phyloP scores from a whole-genome alignment of 2,888 invertebrate genomes.

The Rhodophaea formosa region DNA sequence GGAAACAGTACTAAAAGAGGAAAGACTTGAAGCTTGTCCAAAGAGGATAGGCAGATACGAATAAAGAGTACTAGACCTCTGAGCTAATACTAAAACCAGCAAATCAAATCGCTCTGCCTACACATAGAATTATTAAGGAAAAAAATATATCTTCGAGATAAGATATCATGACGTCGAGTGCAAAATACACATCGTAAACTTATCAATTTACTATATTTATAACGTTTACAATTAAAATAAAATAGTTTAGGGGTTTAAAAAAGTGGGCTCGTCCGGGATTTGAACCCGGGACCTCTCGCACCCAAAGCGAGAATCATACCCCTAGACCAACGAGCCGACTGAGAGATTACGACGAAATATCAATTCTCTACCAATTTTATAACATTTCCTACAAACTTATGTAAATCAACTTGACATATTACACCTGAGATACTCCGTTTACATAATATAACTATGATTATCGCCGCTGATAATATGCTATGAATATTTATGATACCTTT shows the following conservation, averaged over 20 bases:
- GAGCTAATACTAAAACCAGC: too few species aligned
- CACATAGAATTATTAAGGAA: too few species aligned
- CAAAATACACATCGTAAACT: neutral
- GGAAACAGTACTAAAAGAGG: too few species aligned
- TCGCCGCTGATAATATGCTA: neutral
- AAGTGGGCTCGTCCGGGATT: slow-evolving; percentile 80
- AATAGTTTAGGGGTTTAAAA: neutral
- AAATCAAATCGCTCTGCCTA: too few species aligned
- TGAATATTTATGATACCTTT: neutral
- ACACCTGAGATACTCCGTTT: neutral
- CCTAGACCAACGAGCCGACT: slow-evolving; percentile 80
- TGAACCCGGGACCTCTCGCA: slow-evolving; percentile 83
- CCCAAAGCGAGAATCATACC: slow-evolving; percentile 83
- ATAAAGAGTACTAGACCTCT: too few species aligned
- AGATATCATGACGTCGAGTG: too few species aligned
- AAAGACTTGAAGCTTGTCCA: too few species aligned
- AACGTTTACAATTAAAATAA: neutral
- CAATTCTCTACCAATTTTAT: neutral
- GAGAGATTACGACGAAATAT: neutral
- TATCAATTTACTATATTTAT: neutral
- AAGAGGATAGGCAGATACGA: too few species aligned
- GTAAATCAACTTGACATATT: neutral
- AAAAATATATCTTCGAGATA: too few species aligned
- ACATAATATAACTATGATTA: neutral
- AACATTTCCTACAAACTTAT: neutral